Percentiles rank a stretch among this genome's conserved stretches.
phyloP scores from a whole-genome alignment of 2,113 vertebrate species.

The Crotalus horridus region DNA sequence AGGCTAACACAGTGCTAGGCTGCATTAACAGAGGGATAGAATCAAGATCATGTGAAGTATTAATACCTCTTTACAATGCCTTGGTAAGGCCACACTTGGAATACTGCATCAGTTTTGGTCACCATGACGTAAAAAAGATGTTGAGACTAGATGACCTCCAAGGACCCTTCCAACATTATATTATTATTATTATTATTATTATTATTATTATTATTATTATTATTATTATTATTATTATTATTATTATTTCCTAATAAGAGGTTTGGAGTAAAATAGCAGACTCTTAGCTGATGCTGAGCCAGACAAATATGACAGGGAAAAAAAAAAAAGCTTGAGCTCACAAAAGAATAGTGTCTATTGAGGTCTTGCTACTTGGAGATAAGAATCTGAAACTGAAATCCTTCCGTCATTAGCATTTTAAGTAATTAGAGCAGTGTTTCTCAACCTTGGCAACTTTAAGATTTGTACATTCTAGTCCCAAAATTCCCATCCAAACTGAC shows the following conservation, averaged over 20 bases:
- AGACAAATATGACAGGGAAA: neutral
- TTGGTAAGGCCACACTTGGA: no score
- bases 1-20: no score
- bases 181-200: no score
- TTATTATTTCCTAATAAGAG: neutral
- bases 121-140: no score
- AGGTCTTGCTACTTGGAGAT: conserved; percentile 21
- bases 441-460: neutral
- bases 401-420: conserved; percentile 47
- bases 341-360: neutral
- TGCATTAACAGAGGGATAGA: no score
- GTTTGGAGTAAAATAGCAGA: neutral
- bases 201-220: no score
- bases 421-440: conserved; percentile 27
- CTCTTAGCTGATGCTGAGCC: neutral
- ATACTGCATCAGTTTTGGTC: no score
- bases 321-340: neutral
- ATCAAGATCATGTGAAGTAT: no score
- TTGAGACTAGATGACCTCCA: no score
- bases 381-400: conserved; percentile 35
- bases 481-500: conserved; percentile 26
- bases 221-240: no score
- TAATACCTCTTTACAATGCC: no score
- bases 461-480: neutral
- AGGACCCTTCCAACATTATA: no score